These are phyloP conservation scores for Platyscapa corneri DNA, from an alignment of 1,140 invertebrate species.

Conservation along the genomic window DNA sequence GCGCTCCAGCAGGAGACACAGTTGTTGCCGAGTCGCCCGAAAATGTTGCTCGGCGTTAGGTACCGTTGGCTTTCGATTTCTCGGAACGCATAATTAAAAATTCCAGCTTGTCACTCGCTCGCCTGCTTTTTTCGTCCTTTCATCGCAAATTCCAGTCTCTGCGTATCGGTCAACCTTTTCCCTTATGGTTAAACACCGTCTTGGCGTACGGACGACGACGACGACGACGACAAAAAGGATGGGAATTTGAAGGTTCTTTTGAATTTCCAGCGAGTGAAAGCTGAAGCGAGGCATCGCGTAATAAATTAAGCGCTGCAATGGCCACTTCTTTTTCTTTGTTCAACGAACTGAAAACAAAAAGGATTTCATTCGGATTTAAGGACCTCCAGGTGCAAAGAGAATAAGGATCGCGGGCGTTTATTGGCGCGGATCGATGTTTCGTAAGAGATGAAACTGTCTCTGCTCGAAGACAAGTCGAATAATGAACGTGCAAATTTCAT, in stretches of 20 bases:
- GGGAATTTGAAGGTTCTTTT: background rate
- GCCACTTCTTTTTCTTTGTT: background rate
- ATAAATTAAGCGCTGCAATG: background rate
- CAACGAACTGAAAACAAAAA: background rate
- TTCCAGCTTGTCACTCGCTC: conserved; percentile 33
- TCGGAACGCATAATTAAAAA: conserved; percentile 37
- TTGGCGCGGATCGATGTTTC: too few relatives aligned
- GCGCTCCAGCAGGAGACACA: too few relatives aligned
- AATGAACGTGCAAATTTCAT: too few relatives aligned
- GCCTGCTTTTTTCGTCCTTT: background rate
- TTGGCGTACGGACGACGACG: background rate
- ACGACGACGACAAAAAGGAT: background rate
- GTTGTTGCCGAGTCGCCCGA: too few relatives aligned
- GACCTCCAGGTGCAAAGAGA: too few relatives aligned
- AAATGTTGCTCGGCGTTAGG: too few relatives aligned
- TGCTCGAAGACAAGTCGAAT: too few relatives aligned
- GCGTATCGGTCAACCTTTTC: background rate
- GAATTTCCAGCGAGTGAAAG: background rate
- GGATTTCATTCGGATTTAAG: too few relatives aligned
- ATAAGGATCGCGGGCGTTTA: too few relatives aligned
- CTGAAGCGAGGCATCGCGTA: background rate
- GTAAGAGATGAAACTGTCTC: too few relatives aligned
- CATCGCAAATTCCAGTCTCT: conserved; percentile 1
- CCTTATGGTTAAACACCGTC: background rate
- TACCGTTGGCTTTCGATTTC: conserved; percentile 12